Evolutionary conservation across 2,888 invertebrate species (phyloP).

Genomic region (Ryuthela nishihirai): DNA sequence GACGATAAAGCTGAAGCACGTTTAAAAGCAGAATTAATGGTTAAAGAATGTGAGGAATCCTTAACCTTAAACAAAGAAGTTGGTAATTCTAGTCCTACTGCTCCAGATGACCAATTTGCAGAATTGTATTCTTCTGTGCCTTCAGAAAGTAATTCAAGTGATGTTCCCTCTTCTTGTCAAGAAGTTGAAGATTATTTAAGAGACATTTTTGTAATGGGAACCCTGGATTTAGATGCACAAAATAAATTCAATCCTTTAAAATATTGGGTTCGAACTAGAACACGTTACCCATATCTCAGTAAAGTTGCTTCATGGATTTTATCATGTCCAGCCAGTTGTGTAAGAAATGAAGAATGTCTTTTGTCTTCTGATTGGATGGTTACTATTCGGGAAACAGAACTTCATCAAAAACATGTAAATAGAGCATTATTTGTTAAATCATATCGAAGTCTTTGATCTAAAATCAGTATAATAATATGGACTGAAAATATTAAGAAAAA

Average conservation of each 20-base stretch:
- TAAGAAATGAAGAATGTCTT: slow-evolving; percentile 18
- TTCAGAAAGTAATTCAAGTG: slow-evolving; percentile 9
- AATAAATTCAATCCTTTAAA: slow-evolving; percentile 34
- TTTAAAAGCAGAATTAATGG: slow-evolving; percentile 13
- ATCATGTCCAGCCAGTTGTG: slow-evolving; percentile 30
- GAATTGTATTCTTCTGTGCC: slow-evolving; percentile 16
- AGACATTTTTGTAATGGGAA: slow-evolving; percentile 27
- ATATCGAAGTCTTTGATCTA: no score
- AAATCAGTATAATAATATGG: no score
- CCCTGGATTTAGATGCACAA: slow-evolving; percentile 17
- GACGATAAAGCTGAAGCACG: slow-evolving; percentile 22
- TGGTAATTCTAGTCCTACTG: slow-evolving; percentile 3
- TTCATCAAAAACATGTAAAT: slow-evolving; percentile 23
- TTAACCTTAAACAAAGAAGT: slow-evolving; percentile 16
- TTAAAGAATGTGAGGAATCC: slow-evolving; percentile 24
- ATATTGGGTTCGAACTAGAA: slow-evolving; percentile 25
- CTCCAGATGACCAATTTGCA: slow-evolving; percentile 9
- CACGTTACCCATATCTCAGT: slow-evolving; percentile 18
- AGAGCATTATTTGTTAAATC: slow-evolving; percentile 25
- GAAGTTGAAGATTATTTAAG: slow-evolving; percentile 31
- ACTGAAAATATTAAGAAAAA: no score
- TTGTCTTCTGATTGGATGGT: slow-evolving; percentile 27
- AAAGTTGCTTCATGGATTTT: slow-evolving; percentile 27
- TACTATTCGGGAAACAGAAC: slow-evolving; percentile 16
- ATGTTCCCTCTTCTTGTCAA: slow-evolving; percentile 1